Evolutionary conservation across 30 jellyfish, hydroid and myxozoan genomes (phyloP).

Genomic region (Clytia hemisphaerica): DNA sequence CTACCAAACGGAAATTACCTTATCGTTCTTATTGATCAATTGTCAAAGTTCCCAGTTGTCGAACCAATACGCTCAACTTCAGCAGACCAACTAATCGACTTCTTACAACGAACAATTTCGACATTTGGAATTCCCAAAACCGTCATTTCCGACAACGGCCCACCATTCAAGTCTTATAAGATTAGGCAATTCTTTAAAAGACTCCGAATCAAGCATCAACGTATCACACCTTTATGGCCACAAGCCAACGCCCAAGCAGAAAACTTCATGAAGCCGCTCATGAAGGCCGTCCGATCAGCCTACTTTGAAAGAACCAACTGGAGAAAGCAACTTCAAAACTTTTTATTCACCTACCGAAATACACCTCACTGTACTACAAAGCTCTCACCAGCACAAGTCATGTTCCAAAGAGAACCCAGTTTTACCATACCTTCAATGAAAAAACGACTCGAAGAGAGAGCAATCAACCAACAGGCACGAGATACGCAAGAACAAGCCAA

Average conservation of each 20-base stretch:
- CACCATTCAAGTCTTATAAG: conserved; percentile 6
- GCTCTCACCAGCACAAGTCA: conserved; percentile 14
- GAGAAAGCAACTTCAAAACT: neutral
- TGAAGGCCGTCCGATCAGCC: conserved; percentile 22
- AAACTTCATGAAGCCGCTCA: conserved; percentile 32
- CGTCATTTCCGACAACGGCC: conserved; percentile 17
- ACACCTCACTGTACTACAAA: conserved; percentile 33
- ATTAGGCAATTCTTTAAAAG: neutral
- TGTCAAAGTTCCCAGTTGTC: conserved; percentile 14
- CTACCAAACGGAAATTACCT: conserved; percentile 22
- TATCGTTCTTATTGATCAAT: conserved; percentile 28
- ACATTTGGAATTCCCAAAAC: neutral
- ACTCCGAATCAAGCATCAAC: conserved; percentile 21
- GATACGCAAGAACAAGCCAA: neutral
- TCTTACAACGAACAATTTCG: conserved; percentile 18
- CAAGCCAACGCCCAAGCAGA: conserved; percentile 31
- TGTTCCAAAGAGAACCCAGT: neutral
- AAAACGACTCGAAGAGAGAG: neutral
- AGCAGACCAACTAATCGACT: conserved; percentile 2
- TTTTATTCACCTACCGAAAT: conserved; percentile 9
- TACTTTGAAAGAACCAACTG: conserved; percentile 1
- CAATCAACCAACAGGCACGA: neutral
- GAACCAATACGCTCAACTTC: conserved; percentile 14
- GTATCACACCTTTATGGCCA: conserved; percentile 40
- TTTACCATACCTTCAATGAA: neutral